These are phyloP conservation scores for Scolopax rusticola DNA, from an alignment of 2,797 vertebrate genomes.

Conservation along the genomic window DNA sequence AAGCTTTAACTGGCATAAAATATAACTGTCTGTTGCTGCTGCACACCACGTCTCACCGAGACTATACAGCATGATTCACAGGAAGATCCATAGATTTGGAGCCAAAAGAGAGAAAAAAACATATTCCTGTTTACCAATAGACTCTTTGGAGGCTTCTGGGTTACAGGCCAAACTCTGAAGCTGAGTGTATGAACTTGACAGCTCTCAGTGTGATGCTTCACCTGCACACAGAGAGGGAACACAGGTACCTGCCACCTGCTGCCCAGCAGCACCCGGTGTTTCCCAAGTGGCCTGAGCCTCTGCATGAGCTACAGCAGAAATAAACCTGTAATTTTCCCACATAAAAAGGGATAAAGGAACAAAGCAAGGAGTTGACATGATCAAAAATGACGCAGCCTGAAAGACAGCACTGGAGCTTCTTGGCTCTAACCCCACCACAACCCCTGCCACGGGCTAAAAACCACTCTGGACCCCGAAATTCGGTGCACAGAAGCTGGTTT, in stretches of 20 bases:
- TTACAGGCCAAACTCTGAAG: not conserved
- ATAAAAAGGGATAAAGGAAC: not conserved
- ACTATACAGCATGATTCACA: not conserved
- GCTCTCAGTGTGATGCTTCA: not conserved
- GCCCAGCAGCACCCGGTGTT: not conserved
- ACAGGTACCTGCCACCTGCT: not conserved
- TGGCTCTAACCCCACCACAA: constrained; percentile 79
- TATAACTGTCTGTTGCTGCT: not conserved
- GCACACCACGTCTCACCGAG: not conserved
- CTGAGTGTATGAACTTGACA: not conserved
- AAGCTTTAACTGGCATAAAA: not conserved
- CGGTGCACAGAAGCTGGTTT: constrained; percentile 78
- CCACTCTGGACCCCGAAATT: constrained; percentile 81
- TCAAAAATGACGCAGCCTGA: not conserved
- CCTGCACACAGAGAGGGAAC: not conserved
- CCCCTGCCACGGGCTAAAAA: constrained; percentile 80
- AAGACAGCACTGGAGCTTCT: constrained; percentile 82
- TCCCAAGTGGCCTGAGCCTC: not conserved
- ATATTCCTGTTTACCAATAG: not conserved
- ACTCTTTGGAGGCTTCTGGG: not conserved
- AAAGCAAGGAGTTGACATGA: not conserved
- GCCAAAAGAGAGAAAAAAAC: not conserved
- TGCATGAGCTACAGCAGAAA: not conserved
- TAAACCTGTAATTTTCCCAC: not conserved
- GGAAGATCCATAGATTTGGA: not conserved